These are phyloP conservation scores for Notodonta ziczac DNA, from an alignment of 2,888 invertebrate species.

Conservation along the genomic window DNA sequence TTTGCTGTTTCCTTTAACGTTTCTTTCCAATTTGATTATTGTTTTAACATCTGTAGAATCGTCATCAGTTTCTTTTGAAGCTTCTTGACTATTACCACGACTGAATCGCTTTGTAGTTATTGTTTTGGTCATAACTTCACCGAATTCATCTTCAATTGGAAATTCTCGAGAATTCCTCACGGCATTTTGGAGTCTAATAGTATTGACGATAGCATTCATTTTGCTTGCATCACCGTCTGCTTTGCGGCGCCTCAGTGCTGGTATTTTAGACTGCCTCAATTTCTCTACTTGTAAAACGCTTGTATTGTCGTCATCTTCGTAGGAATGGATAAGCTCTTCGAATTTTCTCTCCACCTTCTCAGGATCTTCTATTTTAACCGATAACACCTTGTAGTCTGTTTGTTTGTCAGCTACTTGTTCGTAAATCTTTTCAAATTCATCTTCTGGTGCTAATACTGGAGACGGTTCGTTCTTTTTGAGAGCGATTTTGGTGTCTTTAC, in stretches of 20 bases:
- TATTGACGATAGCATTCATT: slow-evolving; percentile 1
- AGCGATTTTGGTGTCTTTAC: slow-evolving; percentile 25
- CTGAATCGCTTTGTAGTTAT: not conserved
- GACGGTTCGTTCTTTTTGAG: slow-evolving; percentile 29
- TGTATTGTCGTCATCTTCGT: slow-evolving; percentile 54
- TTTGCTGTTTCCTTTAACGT: slow-evolving; percentile 4
- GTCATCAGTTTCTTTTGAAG: not conserved
- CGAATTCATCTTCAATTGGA: slow-evolving; percentile 1
- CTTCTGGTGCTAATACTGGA: slow-evolving; percentile 43
- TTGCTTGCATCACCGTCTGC: slow-evolving; percentile 27
- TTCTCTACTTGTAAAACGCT: slow-evolving; percentile 38
- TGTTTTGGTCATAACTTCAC: slow-evolving; percentile 3
- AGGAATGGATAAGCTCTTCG: slow-evolving; percentile 73
- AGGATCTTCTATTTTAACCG: slow-evolving; percentile 59
- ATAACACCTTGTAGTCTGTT: slow-evolving; percentile 35
- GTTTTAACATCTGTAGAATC: not conserved
- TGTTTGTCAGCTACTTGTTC: slow-evolving; percentile 57
- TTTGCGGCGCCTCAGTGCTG: slow-evolving; percentile 59
- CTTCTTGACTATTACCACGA: not conserved
- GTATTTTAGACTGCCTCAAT: slow-evolving; percentile 61
- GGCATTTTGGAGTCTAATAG: slow-evolving; percentile 1
- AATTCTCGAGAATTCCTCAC: slow-evolving; percentile 5
- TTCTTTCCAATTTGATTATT: not conserved
- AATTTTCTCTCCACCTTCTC: slow-evolving; percentile 66
- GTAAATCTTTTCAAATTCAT: slow-evolving; percentile 74